phyloP scores from a whole-genome alignment of 2,797 vertebrate genomes.

The Siniperca undulata region DNA sequence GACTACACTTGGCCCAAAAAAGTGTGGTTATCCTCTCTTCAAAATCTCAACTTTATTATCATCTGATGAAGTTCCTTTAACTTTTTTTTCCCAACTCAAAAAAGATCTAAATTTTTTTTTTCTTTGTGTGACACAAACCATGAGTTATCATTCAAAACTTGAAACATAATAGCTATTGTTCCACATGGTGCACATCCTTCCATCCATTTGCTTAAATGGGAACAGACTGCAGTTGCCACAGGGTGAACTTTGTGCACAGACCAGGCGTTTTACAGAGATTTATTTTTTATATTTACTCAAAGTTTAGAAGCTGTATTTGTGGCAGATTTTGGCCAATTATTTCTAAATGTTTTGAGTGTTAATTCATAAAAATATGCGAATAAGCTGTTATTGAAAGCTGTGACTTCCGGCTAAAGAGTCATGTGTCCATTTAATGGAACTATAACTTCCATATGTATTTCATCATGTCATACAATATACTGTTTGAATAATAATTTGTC shows the following conservation, averaged over 20 bases:
- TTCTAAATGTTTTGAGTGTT: background rate
- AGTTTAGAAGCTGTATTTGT: background rate
- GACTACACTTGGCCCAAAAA: background rate
- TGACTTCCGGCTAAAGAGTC: background rate
- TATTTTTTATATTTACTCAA: background rate
- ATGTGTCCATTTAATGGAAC: accelerated
- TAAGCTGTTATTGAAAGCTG: background rate
- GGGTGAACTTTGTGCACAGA: background rate
- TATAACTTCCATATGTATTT: too few species aligned
- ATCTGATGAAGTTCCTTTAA: background rate
- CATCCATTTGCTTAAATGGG: background rate
- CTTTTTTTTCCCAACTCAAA: background rate
- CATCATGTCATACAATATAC: background rate
- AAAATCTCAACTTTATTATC: background rate
- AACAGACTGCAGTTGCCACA: too few species aligned
- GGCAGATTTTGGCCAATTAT: background rate
- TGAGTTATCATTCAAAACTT: conserved; percentile 1
- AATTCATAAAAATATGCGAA: background rate
- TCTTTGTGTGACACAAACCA: background rate
- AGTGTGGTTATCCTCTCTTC: background rate
- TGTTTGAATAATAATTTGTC: background rate
- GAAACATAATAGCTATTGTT: background rate
- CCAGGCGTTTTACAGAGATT: background rate
- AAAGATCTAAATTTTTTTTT: background rate
- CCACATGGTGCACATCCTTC: background rate